Percentiles rank a stretch among this genome's conserved stretches.
Evolutionary conservation across 2,888 invertebrate genomes (phyloP).

Genomic region (Ethmia dodecea): DNA sequence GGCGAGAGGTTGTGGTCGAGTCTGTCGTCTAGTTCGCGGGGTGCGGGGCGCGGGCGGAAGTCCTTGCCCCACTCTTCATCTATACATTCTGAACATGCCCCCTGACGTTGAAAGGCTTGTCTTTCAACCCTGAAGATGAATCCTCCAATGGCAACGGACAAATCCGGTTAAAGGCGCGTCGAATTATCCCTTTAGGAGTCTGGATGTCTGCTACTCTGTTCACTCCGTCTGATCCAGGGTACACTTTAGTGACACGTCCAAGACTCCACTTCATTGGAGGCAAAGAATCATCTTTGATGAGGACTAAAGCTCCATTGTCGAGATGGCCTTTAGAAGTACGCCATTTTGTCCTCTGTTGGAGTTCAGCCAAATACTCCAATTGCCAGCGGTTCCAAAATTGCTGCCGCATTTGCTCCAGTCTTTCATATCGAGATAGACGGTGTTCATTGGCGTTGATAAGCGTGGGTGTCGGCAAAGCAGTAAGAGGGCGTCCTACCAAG

Average conservation of each 20-base stretch:
- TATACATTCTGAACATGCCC: too few species aligned
- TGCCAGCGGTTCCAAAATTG: slow-evolving; percentile 13
- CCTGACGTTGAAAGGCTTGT: too few species aligned
- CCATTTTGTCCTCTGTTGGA: slow-evolving; percentile 17
- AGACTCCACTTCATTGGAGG: slow-evolving; percentile 15
- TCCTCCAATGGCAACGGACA: background rate
- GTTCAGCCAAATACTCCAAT: slow-evolving; percentile 5
- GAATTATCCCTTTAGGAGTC: slow-evolving; percentile 7
- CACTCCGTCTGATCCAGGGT: slow-evolving; percentile 8
- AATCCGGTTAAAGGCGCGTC: slow-evolving; percentile 3
- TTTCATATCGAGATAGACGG: background rate
- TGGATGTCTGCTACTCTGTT: slow-evolving; percentile 9
- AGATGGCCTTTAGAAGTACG: slow-evolving; percentile 2
- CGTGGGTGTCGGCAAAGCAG: slow-evolving; percentile 6
- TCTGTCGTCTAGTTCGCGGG: too few species aligned
- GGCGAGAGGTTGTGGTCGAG: too few species aligned
- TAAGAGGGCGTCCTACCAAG: slow-evolving; percentile 12
- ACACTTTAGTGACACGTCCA: slow-evolving; percentile 3
- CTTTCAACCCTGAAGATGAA: too few species aligned
- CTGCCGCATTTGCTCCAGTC: slow-evolving; percentile 8
- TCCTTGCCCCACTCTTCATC: too few species aligned
- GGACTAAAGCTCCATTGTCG: slow-evolving; percentile 6
- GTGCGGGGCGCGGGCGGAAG: too few species aligned
- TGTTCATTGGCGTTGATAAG: background rate
- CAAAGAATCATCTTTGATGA: slow-evolving; percentile 10